Conservation (phyloP, 1,140 invertebrate species). For the Ceratitis capitata region DNA sequence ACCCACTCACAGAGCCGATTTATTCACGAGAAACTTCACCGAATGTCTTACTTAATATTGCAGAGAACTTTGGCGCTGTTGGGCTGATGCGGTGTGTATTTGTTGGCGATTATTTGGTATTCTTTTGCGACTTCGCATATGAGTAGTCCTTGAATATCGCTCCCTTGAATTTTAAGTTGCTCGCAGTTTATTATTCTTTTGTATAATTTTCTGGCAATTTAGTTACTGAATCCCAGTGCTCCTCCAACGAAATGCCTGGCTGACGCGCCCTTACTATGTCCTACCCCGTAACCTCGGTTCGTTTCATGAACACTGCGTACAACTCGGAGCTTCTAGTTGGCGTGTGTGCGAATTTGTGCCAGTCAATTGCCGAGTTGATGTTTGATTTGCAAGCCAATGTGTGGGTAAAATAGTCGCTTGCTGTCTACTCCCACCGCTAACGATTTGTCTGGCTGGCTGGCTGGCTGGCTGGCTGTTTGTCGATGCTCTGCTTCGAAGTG, state of each 20-base stretch:
- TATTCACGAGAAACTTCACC: neutral
- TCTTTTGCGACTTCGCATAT: neutral
- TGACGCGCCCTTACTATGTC: neutral
- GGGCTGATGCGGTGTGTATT: neutral
- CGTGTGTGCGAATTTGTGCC: too few species aligned
- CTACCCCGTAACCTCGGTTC: too few species aligned
- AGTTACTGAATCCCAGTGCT: neutral
- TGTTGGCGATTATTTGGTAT: neutral
- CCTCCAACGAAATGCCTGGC: neutral
- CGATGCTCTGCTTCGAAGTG: neutral
- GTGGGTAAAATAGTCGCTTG: neutral
- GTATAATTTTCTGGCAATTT: neutral
- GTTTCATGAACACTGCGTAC: neutral
- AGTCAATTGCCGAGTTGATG: conserved; percentile 7
- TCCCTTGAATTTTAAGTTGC: neutral
- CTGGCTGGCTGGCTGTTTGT: conserved; percentile 8
- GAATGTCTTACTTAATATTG: neutral
- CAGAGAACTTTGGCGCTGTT: neutral
- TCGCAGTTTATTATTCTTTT: conserved; percentile 2
- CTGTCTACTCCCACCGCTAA: neutral
- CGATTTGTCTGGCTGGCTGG: neutral
- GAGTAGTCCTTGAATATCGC: neutral
- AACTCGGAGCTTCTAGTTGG: neutral
- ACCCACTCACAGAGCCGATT: neutral
- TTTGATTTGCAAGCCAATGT: neutral